Base-by-base conservation (phyloP, 2,888 invertebrate genomes). In the Mythimna pallens region DNA sequence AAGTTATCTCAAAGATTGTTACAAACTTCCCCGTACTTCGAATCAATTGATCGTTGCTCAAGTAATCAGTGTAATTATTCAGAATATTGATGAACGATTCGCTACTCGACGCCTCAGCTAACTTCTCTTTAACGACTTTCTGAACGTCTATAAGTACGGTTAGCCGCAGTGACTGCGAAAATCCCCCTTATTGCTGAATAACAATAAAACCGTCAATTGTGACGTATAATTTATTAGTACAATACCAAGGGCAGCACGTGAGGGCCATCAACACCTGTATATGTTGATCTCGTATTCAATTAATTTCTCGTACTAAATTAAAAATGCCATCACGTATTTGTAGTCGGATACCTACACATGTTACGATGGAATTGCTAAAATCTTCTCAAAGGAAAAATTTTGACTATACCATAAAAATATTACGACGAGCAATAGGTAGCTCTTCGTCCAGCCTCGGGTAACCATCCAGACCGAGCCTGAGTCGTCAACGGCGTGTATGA, bases 51-150 rank as follows among this genome's bases (percentile, higher is more conserved):
- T 80, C 59, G 76, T 63, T 84, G 73, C 22, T 63, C 65, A 62
- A 78, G 73, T 73, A 57, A 65, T 76, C 70, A 73, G 69, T 57
- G 81, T 85, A 82, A 86, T 88, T 85, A 88, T 72, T 81, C 83
- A 85, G 88, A 86, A 87, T 88, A 87, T 88, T 85, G 85, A 88
- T 88, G 88, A 87, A 70, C 70, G 70, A 72, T 52, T 73, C 71
- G 63, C 65, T 77, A 76, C 73, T 71, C 55, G 80, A 65, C 58
- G 75, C 73, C 57, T 73, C 65, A n/a, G 54, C 73, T 75, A 82
- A 78, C 79, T 83, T 50, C 59, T 68, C 57, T 77, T 82, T 80
- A 80, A 83, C 65, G 80, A 83, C 63, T 78, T 78, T 20, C 54
- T 58, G 36, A 63, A 25, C n/a, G 8, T 17, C 1, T 47, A 10